A percentile compares a stretch with the other conserved stretches of the same genome.
Evolutionary conservation across 2,888 invertebrate species (phyloP).

Genomic region (Ophion ventricosus): DNA sequence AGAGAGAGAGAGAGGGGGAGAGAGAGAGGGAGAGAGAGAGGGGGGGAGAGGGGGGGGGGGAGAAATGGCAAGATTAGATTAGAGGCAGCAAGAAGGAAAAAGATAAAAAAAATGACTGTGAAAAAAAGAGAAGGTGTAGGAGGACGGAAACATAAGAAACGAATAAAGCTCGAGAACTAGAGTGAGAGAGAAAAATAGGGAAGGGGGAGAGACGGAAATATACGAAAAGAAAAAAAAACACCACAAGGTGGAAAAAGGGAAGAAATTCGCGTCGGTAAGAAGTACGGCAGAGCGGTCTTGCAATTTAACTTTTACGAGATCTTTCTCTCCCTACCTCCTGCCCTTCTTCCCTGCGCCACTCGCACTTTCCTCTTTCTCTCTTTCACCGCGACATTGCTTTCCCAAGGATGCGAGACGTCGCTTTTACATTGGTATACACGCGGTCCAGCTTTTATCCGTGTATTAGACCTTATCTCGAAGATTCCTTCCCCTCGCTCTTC

Average conservation of each 20-base stretch:
- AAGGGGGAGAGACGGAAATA: slow-evolving; percentile 40
- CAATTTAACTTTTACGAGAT: slow-evolving; percentile 64
- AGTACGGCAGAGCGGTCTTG: slow-evolving; percentile 53
- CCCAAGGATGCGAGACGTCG: slow-evolving; percentile 36
- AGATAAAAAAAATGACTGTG: neutral
- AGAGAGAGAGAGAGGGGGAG: neutral
- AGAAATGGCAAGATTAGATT: no score
- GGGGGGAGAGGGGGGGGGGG: no score
- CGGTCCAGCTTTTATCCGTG: neutral
- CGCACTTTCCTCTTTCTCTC: slow-evolving; percentile 13
- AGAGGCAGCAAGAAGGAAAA: neutral
- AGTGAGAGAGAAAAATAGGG: slow-evolving; percentile 40
- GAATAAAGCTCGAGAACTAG: slow-evolving; percentile 24
- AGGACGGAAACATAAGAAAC: neutral
- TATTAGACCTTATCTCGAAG: neutral
- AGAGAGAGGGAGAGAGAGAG: neutral
- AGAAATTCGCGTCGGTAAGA: slow-evolving; percentile 32
- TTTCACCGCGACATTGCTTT: slow-evolving; percentile 44
- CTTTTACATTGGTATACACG: slow-evolving; percentile 5
- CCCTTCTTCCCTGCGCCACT: slow-evolving; percentile 14
- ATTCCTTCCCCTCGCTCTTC: no score
- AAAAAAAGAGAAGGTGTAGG: slow-evolving; percentile 8
- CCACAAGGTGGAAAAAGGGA: slow-evolving; percentile 30
- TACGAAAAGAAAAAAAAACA: slow-evolving; percentile 59
- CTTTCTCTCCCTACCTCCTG: slow-evolving; percentile 45